These are phyloP conservation scores for Corythoichthys intestinalis DNA, from an alignment of 2,113 vertebrate species.

Conservation along the genomic window DNA sequence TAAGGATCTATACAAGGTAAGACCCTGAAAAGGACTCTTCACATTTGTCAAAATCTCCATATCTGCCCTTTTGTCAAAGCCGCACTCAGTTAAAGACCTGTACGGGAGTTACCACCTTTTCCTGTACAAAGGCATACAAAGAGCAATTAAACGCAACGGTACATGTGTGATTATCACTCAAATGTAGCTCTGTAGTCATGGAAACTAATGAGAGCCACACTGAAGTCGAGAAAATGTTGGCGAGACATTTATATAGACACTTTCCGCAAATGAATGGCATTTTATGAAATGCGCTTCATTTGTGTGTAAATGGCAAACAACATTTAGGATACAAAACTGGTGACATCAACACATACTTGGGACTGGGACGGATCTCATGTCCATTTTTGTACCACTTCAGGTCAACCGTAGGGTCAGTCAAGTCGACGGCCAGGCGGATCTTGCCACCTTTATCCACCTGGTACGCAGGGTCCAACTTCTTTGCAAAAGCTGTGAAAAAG, in stretches of 20 bases:
- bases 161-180: constrained; percentile 42
- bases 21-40: background rate
- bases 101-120: constrained; percentile 69
- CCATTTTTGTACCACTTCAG: constrained; percentile 99
- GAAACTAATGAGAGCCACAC: constrained; percentile 33
- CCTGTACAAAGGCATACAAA: constrained; percentile 53
- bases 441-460: constrained; percentile 93
- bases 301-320: constrained; percentile 29
- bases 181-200: constrained; percentile 45
- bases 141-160: constrained; percentile 38
- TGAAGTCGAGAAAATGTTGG: constrained; percentile 35
- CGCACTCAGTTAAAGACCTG: constrained; percentile 71
- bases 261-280: constrained; percentile 55
- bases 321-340: constrained; percentile 6
- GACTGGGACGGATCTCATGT: constrained; percentile 90
- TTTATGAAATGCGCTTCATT: constrained; percentile 54
- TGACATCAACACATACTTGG: constrained; percentile 81
- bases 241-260: constrained; percentile 7
- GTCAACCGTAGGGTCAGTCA: constrained; percentile 94
- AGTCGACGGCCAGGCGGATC: constrained; percentile 89
- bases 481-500: constrained; percentile 83
- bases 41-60: background rate
- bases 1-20: background rate
- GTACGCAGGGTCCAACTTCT: constrained; percentile 92
- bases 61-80: constrained; percentile 38